Conservation (phyloP, 2,888 invertebrate genomes). For the Cataglyphis altisquamis region DNA sequence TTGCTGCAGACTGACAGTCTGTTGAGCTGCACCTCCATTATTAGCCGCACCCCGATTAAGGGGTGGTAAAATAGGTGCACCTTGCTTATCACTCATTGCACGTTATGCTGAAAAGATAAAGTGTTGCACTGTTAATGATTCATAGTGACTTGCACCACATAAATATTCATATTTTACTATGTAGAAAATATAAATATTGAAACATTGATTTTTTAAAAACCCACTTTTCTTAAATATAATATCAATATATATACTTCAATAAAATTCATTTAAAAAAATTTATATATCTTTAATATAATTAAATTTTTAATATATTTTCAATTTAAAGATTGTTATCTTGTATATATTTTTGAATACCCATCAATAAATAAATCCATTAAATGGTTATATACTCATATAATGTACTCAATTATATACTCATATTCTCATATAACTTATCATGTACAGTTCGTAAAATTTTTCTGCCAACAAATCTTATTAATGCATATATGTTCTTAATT, state of each 20-base stretch:
- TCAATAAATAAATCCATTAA: neutral
- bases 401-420: too few species aligned
- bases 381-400: neutral
- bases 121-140: neutral
- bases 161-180: neutral
- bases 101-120: slow-evolving; percentile 81
- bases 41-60: slow-evolving; percentile 85
- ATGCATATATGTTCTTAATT: neutral
- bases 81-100: slow-evolving; percentile 86
- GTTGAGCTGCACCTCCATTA: slow-evolving; percentile 81
- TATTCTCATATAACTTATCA: neutral
- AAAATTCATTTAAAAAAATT: neutral
- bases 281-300: neutral
- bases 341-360: neutral
- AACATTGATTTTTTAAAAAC: neutral
- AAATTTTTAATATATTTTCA: neutral
- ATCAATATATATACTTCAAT: neutral
- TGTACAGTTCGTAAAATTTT: neutral
- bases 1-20: slow-evolving; percentile 84
- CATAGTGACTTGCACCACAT: neutral
- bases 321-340: neutral
- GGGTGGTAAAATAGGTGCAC: slow-evolving; percentile 85
- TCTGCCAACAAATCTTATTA: neutral
- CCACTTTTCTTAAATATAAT: neutral
- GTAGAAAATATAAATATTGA: neutral